Conservation (phyloP, 2,797 vertebrate genomes). For the Emydoidea blandingii region DNA sequence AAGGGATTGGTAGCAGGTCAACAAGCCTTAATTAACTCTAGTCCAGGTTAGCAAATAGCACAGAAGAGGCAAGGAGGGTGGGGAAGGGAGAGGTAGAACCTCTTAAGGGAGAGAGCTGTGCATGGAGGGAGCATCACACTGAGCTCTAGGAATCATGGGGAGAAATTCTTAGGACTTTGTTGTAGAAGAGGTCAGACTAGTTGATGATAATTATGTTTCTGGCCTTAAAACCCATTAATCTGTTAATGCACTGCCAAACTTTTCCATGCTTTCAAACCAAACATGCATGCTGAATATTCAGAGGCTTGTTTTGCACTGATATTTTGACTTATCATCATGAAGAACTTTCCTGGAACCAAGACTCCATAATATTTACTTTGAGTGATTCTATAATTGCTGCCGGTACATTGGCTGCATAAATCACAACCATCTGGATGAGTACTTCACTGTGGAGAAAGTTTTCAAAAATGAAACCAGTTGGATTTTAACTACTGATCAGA, state of each 20-base stretch:
- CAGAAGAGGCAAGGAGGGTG: background rate
- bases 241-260: background rate
- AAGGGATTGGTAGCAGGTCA: background rate
- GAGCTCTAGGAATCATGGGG: background rate
- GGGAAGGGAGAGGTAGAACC: rapidly evolving
- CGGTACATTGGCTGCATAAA: background rate
- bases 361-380: background rate
- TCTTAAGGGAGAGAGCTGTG: background rate
- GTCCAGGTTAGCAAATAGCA: background rate
- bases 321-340: background rate
- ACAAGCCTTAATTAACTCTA: background rate
- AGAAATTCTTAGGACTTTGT: background rate
- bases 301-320: background rate
- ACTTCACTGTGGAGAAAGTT: too few relatives aligned
- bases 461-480: background rate
- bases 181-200: background rate
- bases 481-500: background rate
- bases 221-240: background rate
- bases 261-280: background rate
- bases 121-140: background rate
- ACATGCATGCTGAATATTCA: background rate
- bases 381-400: background rate
- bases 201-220: background rate
- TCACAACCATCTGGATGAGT: background rate
- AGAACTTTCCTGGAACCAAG: background rate